Evolutionary conservation across 1,140 invertebrate species (phyloP), one percentile per base, ranked within the genome.

Genomic region (Drosophila tristis): DNA sequence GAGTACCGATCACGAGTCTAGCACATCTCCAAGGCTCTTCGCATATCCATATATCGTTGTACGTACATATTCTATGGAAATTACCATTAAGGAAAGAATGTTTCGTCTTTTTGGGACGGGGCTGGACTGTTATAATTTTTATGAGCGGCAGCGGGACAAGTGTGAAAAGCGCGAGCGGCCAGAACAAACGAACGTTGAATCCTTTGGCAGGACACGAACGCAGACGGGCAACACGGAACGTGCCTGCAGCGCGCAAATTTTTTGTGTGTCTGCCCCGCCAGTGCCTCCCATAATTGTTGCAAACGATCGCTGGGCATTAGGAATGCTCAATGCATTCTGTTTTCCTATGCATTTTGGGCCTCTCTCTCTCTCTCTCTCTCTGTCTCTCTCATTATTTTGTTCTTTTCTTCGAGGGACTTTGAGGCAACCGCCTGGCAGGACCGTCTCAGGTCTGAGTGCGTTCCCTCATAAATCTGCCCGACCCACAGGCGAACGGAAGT

Each of bases 101-200:
- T 9, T 9, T 4, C 31, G 9, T 4, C 31, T 35, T 0, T 16
- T 16, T 1, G 0, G 31, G 8, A 35, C 31, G 79, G 25, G n/a
- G 45, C 20, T 45, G 44, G 51, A 16, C 74, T 66, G 77, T 65
- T 71, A 87, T 87, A 82, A 79, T 82, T 87, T 81, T 75, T 68
- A 73, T 76, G 66, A 56, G 42, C 53, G 62, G 48, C 68, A 29
- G 15, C 35, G 50, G 51, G 53, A 60, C 64, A 87, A 87, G 82
- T 86, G 82, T 86, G 82, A 87, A 86, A 82, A 86, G 58, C 55
- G 61, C 63, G 49, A 64, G 42, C 51, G 56, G 72, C n/a, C 43
- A 48, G 65, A 73, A 80, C 81, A 84, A 80, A 80, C 78, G 76
- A 13, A 23, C 7, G 51, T 1, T 29, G 45, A 49, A 59, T 74